phyloP scores from a whole-genome alignment of 2,797 vertebrate genomes.

The Ctenopoma multispine region DNA sequence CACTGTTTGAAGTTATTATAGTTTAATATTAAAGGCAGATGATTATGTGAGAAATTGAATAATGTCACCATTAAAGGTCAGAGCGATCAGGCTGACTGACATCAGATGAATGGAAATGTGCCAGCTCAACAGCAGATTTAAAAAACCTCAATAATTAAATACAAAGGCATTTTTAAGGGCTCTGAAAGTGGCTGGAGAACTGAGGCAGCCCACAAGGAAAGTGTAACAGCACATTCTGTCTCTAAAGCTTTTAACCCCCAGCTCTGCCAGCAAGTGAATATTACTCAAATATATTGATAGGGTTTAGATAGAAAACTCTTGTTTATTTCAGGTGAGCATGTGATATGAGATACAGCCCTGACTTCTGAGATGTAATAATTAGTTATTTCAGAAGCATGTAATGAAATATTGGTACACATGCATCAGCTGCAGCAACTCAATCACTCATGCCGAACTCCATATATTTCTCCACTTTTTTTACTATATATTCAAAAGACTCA shows the following conservation, averaged over 20 bases:
- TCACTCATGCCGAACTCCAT: background rate
- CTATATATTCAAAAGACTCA: background rate
- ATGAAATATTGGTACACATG: conserved; percentile 12
- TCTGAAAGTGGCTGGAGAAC: conserved; percentile 61
- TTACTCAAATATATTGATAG: conserved; percentile 47
- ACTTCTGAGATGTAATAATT: conserved; percentile 13
- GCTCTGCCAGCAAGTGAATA: conserved; percentile 35
- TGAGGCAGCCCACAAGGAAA: conserved; percentile 54
- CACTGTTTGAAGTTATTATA: conserved; percentile 70
- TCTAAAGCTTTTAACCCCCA: conserved; percentile 71
- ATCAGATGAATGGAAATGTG: conserved; percentile 69
- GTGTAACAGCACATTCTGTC: conserved; percentile 63
- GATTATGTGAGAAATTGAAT: conserved; percentile 73
- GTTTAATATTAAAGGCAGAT: conserved; percentile 71
- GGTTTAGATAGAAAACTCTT: conserved; percentile 55
- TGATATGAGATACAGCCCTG: conserved; percentile 5
- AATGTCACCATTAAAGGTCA: conserved; percentile 79
- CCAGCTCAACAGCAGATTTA: conserved; percentile 65
- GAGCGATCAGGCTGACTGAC: conserved; percentile 73
- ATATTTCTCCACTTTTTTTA: conserved; percentile 6
- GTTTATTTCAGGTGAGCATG: conserved; percentile 13
- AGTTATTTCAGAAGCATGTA: conserved; percentile 15
- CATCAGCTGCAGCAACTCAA: conserved; percentile 8
- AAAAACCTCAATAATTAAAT: conserved; percentile 76
- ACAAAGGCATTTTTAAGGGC: conserved; percentile 59